A percentile compares a stretch with the other conserved stretches of the same genome.
These are phyloP conservation scores for Macrobrachium rosenbergii DNA, from an alignment of 1,140 invertebrate species.

Conservation along the genomic window DNA sequence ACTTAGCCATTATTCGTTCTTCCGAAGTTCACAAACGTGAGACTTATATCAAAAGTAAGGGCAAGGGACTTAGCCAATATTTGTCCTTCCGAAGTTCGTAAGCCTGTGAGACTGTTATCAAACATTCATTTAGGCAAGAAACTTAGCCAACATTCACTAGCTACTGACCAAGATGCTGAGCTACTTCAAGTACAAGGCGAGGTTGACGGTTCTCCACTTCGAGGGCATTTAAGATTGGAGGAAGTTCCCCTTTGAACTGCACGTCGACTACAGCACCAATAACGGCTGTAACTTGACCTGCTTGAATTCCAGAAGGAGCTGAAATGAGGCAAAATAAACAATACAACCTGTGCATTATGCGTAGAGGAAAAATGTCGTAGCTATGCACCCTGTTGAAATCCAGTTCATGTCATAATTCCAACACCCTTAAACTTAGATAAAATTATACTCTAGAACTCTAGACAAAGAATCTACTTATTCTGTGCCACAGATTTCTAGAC, in stretches of 20 bases:
- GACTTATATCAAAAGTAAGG: too few species aligned
- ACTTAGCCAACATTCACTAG: background rate
- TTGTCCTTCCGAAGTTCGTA: too few species aligned
- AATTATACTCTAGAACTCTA: too few species aligned
- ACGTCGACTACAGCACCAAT: conserved; percentile 99
- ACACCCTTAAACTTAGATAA: too few species aligned
- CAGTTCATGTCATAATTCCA: too few species aligned
- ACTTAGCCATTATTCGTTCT: background rate
- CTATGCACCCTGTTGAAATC: too few species aligned
- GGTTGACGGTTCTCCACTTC: conserved; percentile 82
- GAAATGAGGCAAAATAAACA: background rate
- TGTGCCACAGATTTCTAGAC: too few species aligned
- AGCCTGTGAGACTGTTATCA: background rate
- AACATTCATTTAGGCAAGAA: background rate
- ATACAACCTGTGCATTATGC: too few species aligned
- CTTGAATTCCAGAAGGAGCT: conserved; percentile 52
- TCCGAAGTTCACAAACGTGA: too few species aligned
- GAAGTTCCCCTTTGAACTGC: conserved; percentile 95
- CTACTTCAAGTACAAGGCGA: conserved; percentile 85
- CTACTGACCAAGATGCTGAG: conserved; percentile 83
- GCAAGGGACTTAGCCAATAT: too few species aligned
- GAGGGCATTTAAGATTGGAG: conserved; percentile 97
- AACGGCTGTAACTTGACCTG: conserved; percentile 88
- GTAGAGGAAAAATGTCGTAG: too few species aligned
- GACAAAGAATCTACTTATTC: too few species aligned